Evolutionary conservation across 92 coral and sea anemone genomes (phyloP).

Genomic region (Palythoa grandiflora): DNA sequence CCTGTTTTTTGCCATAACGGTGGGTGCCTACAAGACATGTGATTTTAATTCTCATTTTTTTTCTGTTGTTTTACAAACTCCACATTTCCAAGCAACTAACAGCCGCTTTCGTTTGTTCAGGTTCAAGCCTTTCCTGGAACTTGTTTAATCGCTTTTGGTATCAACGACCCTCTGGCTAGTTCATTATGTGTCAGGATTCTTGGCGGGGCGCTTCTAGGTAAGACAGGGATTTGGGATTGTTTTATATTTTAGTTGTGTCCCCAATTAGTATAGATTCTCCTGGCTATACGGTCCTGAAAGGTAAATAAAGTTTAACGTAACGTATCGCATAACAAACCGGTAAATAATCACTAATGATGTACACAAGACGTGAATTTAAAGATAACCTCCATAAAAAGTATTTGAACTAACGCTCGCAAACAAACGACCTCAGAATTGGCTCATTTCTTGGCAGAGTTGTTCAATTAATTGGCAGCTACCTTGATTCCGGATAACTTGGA

Average conservation of each 20-base stretch:
- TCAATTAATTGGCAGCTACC: no score
- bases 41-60: background rate
- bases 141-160: constrained; percentile 33
- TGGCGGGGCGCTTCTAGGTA: constrained; percentile 36
- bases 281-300: no score
- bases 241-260: no score
- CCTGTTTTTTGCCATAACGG: constrained; percentile 45
- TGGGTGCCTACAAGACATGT: background rate
- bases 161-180: constrained; percentile 48
- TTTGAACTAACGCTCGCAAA: no score
- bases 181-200: constrained; percentile 39
- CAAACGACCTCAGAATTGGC: no score
- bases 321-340: background rate
- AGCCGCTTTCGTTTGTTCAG: background rate
- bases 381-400: no score
- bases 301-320: background rate
- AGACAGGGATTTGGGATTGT: background rate
- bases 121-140: constrained; percentile 34
- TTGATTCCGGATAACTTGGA: no score
- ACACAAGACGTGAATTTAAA: no score
- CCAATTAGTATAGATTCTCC: no score
- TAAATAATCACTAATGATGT: background rate
- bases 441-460: no score
- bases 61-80: background rate
- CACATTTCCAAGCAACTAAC: background rate